phyloP scores from a whole-genome alignment of 2,113 vertebrate genomes.

The Patagioenas fasciata region DNA sequence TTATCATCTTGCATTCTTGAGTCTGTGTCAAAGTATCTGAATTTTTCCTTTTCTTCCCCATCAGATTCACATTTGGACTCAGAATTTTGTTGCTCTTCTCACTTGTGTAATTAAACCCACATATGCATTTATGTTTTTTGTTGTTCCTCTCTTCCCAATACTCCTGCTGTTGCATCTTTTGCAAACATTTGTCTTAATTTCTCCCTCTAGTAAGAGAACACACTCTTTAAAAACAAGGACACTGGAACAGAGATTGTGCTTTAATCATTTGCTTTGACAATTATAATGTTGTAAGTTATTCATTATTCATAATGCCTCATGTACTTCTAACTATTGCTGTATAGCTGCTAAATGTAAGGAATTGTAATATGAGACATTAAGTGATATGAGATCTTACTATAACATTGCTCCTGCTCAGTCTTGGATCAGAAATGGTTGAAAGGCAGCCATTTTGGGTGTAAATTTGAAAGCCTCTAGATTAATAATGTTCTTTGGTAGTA shows the following conservation, averaged over 20 bases:
- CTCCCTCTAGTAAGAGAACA: not conserved
- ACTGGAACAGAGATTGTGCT: not conserved
- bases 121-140: not conserved
- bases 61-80: not conserved
- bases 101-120: not conserved
- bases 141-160: not conserved
- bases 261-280: conserved; percentile 50
- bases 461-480: not conserved
- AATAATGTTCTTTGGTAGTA: not conserved
- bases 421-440: not conserved
- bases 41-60: not conserved
- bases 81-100: not conserved
- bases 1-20: not conserved
- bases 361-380: not conserved
- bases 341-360: conserved; percentile 24
- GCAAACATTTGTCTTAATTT: conserved; percentile 14
- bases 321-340: not conserved
- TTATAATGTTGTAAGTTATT: conserved; percentile 29
- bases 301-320: conserved; percentile 32
- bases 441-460: not conserved
- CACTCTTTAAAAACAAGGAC: not conserved
- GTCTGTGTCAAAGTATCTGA: not conserved
- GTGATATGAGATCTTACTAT: not conserved
- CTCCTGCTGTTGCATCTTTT: not conserved
- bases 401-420: not conserved